Evolutionary conservation across 2,113 vertebrate species (phyloP).

Genomic region (Dicaeum eximium): DNA sequence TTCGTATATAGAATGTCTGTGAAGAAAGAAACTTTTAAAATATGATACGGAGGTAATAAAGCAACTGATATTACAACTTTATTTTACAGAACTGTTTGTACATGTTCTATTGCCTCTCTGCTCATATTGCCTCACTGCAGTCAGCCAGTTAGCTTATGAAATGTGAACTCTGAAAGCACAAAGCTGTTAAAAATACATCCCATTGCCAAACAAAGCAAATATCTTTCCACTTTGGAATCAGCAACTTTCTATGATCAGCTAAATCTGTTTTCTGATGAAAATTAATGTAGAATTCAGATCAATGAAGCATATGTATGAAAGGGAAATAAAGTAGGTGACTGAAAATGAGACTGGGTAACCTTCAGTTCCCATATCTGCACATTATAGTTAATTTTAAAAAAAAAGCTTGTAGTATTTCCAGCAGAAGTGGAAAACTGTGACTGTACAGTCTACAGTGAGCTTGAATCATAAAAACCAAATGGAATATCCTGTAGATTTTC

Average conservation of each 20-base stretch:
- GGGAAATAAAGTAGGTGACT: neutral
- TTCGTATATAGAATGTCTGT: neutral
- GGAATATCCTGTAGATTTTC: constrained; percentile 50
- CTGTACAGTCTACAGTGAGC: neutral
- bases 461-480: constrained; percentile 7
- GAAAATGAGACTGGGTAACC: constrained; percentile 19
- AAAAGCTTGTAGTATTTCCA: constrained; percentile 10
- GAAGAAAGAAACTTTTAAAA: neutral
- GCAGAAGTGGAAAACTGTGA: constrained; percentile 30
- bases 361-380: constrained; percentile 53
- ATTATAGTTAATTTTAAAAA: constrained; percentile 24
- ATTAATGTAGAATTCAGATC: constrained; percentile 26
- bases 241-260: constrained; percentile 5
- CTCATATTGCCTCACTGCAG: neutral
- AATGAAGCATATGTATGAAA: neutral
- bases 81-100: neutral
- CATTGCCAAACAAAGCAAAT: constrained; percentile 54
- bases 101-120: neutral
- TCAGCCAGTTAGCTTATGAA: neutral
- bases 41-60: neutral
- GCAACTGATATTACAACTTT: neutral
- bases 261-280: constrained; percentile 38
- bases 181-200: constrained; percentile 20
- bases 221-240: constrained; percentile 11
- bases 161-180: constrained; percentile 23